Evolutionary conservation across 2,797 vertebrate genomes (phyloP).

Genomic region (Poecile montanus): DNA sequence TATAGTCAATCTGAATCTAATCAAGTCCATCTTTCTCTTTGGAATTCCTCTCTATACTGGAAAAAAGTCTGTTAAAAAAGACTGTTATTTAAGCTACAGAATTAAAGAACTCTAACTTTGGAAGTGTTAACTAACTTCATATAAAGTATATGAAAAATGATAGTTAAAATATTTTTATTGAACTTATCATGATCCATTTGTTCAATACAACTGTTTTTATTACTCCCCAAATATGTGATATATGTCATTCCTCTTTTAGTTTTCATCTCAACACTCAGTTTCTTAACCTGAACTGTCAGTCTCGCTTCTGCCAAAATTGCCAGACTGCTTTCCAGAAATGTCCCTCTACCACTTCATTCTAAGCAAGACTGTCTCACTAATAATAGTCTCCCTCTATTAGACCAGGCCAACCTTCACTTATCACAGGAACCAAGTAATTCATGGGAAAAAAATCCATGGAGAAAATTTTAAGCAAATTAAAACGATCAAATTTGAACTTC

Average conservation of each 20-base stretch:
- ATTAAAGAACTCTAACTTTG: not conserved
- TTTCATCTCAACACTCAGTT: not conserved
- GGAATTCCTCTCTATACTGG: not conserved
- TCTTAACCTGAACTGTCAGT: not conserved
- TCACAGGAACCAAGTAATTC: accelerated
- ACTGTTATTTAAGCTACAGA: not conserved
- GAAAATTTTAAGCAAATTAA: not conserved
- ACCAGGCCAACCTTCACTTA: not conserved
- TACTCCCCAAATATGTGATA: accelerated
- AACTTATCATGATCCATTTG: not conserved
- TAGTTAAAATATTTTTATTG: not conserved
- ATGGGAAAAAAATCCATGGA: accelerated
- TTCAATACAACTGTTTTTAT: not conserved
- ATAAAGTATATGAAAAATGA: not conserved
- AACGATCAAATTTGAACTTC: not conserved
- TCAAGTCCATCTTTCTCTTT: not conserved
- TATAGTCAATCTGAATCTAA: not conserved
- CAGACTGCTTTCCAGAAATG: not conserved
- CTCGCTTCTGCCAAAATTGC: not conserved
- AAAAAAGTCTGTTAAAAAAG: not conserved
- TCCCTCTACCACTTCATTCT: not conserved
- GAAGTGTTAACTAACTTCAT: not conserved
- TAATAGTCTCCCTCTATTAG: not conserved
- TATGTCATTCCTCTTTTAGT: not conserved
- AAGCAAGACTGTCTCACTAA: not conserved